Base-by-base conservation (phyloP, 2,113 vertebrate genomes). In the Xyrauchen texanus region DNA sequence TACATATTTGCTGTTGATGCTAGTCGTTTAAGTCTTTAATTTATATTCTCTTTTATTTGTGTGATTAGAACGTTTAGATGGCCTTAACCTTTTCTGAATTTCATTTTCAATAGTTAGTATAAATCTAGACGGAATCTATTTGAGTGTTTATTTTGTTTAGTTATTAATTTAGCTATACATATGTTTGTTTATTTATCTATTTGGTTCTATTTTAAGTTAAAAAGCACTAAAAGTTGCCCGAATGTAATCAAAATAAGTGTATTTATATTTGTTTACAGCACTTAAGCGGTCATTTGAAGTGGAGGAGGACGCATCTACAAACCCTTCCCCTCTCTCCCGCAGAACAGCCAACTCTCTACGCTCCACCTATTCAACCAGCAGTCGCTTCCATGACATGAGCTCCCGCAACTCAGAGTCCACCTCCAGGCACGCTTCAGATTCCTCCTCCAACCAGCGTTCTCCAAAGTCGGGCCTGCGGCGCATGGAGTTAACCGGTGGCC, bases 261-360 rank as follows among this genome's bases (percentile, higher is more conserved):
- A 34, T 34, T 34, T 34, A 1, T 34, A 34, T 53, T 89, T 45
- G 93, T 86, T 94, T 94, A 52, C 91, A 99, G 97, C 97, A 87
- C 91, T 99, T 89, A 99, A 99, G 87, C 93, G 98, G 86, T 99
- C 98, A 2, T 99, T 99, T 86, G 98, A 99, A 90, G 96, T 98
- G 0, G 98, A 99, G 88, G 98, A 99, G 90, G 91, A 92, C 0
- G 88, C 94, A 15, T 85, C 95, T 45, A 91, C 95, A 71, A 94
- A 95, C 90, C 92, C 95, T 65, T 95, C 96, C 0, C 93, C 94
- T 3, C 90, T 94, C 12, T 89, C 94, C 51, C 94, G 98, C 82
- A 91, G 97, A 71, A 93, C 93, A 67, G 94, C 94, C 7, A 96
- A 96, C 52, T 93, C 96, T 88, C 95, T 85, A 84, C 97, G 86